Percentiles rank a stretch among this genome's conserved stretches.
phyloP scores from a whole-genome alignment of 1,140 invertebrate genomes.

The Branchinecta lynchi region DNA sequence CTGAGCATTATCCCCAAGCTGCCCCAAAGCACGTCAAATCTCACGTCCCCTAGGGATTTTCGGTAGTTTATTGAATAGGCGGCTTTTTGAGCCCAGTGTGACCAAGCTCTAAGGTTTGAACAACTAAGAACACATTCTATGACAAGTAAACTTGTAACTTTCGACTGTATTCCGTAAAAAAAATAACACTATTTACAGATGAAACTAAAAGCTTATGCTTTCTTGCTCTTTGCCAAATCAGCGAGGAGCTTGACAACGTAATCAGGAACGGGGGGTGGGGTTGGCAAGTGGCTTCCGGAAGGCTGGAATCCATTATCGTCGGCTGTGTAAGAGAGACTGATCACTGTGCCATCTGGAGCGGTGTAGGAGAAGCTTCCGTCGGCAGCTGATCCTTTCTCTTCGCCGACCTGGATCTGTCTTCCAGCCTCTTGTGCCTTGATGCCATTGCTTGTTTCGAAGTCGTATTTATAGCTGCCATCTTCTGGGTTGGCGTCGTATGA shows the following conservation, averaged over 20 bases:
- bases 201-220: neutral
- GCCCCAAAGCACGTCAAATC: no score
- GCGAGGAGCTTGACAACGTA: slow-evolving; percentile 44
- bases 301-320: slow-evolving; percentile 27
- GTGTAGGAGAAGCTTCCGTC: slow-evolving; percentile 22
- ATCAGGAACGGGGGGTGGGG: slow-evolving; percentile 46
- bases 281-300: slow-evolving; percentile 35
- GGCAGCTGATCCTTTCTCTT: neutral
- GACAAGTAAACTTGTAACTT: no score
- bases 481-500: no score
- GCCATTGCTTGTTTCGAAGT: slow-evolving; percentile 17
- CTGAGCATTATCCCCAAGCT: no score
- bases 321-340: slow-evolving; percentile 23
- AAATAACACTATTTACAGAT: no score
- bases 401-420: slow-evolving; percentile 11
- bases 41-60: no score
- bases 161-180: no score
- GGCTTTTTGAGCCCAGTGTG: no score
- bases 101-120: no score
- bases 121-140: no score
- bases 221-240: neutral
- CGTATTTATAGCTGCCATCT: no score
- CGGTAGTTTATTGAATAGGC: no score
- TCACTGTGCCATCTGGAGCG: slow-evolving; percentile 19
- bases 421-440: slow-evolving; percentile 14